Percentiles rank a stretch among this genome's conserved stretches.
phyloP scores from a whole-genome alignment of 1,140 invertebrate species.

The Hylyphantes graminicola region DNA sequence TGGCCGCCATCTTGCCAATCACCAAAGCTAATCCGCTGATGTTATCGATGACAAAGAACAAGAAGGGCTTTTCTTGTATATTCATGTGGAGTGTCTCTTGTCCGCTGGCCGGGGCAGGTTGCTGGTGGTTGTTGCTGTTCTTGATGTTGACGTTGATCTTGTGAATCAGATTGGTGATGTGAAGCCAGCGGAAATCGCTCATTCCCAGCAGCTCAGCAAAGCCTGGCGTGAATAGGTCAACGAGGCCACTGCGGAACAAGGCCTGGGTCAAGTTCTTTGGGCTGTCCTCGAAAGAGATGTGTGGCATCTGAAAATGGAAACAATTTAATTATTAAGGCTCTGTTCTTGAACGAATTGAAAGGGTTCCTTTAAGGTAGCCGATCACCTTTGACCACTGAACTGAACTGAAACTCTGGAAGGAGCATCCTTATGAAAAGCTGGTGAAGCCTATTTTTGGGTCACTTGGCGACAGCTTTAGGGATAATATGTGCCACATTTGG shows the following conservation, averaged over 20 bases:
- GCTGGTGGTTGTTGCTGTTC: slow-evolving; percentile 31
- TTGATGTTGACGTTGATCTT: slow-evolving; percentile 63
- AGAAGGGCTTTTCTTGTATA: slow-evolving; percentile 61
- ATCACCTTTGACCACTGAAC: too few species aligned
- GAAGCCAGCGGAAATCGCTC: slow-evolving; percentile 62
- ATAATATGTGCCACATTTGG: too few species aligned
- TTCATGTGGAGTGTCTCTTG: slow-evolving; percentile 53
- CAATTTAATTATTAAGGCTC: background rate
- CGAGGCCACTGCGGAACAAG: slow-evolving; percentile 62
- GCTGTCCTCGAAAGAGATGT: slow-evolving; percentile 61
- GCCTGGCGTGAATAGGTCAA: slow-evolving; percentile 63
- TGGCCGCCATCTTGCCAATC: slow-evolving; percentile 63
- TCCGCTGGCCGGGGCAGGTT: slow-evolving; percentile 31
- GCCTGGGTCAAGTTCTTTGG: slow-evolving; percentile 61
- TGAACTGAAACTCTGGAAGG: too few species aligned
- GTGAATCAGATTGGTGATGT: slow-evolving; percentile 63
- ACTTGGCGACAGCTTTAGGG: too few species aligned
- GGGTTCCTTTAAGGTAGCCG: too few species aligned
- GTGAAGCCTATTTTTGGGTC: too few species aligned
- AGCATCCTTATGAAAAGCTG: too few species aligned
- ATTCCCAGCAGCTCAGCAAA: slow-evolving; percentile 63
- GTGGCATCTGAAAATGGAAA: slow-evolving; percentile 62
- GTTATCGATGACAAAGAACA: slow-evolving; percentile 64
- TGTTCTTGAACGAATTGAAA: too few species aligned
- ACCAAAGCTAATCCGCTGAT: slow-evolving; percentile 63